These are phyloP conservation scores for Dryadula phaetusa DNA, from an alignment of 2,888 invertebrate species.

Conservation along the genomic window DNA sequence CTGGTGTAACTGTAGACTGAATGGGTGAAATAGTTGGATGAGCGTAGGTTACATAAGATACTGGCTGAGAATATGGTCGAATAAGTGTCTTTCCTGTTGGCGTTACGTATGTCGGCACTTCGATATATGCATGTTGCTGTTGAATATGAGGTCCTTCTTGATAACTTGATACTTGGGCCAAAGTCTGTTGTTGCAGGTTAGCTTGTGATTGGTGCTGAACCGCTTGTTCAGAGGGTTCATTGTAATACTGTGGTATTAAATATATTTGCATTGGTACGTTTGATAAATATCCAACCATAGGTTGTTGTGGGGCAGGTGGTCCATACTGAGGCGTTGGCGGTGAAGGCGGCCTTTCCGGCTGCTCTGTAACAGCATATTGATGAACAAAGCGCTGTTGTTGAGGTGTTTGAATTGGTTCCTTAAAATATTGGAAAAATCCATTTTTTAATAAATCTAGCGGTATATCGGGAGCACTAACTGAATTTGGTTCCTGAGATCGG, in stretches of 20 bases:
- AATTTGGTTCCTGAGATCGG: slow-evolving; percentile 50
- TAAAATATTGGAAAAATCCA: slow-evolving; percentile 65
- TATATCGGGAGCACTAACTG: slow-evolving; percentile 50
- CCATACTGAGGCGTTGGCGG: slow-evolving; percentile 57
- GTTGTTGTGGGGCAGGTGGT: slow-evolving; percentile 59
- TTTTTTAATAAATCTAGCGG: slow-evolving; percentile 69
- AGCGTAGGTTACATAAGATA: slow-evolving; percentile 64
- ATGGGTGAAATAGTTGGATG: slow-evolving; percentile 61
- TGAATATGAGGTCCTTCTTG: slow-evolving; percentile 62
- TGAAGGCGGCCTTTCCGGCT: slow-evolving; percentile 59
- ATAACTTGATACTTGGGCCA: slow-evolving; percentile 54
- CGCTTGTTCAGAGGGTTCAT: slow-evolving; percentile 58
- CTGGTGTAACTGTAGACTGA: slow-evolving; percentile 60
- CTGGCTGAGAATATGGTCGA: slow-evolving; percentile 59
- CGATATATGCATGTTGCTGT: slow-evolving; percentile 64
- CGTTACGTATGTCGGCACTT: slow-evolving; percentile 64
- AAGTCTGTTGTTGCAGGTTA: slow-evolving; percentile 56
- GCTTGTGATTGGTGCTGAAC: slow-evolving; percentile 47
- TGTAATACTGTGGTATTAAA: slow-evolving; percentile 76
- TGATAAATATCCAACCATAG: slow-evolving; percentile 74
- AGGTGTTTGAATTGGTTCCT: slow-evolving; percentile 54
- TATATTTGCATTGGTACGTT: slow-evolving; percentile 79
- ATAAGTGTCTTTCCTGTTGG: slow-evolving; percentile 64
- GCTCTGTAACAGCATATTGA: slow-evolving; percentile 75
- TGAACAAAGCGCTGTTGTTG: slow-evolving; percentile 69